Conservation (phyloP, 1,140 invertebrate species). For the Lineus longissimus region DNA sequence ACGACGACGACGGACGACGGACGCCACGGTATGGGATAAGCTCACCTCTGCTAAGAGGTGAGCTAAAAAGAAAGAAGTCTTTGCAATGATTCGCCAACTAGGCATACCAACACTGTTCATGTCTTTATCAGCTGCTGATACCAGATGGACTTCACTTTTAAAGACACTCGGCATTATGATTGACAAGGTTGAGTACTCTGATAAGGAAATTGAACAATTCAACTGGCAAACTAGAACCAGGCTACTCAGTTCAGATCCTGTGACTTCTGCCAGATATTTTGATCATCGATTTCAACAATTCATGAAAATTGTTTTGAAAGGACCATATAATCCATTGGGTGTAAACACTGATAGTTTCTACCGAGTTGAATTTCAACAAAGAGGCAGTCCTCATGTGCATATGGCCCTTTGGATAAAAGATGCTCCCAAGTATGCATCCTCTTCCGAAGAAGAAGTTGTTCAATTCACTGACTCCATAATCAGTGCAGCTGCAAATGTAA, state of each 20-base stretch:
- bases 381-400: neutral
- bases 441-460: too few relatives aligned
- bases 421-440: too few relatives aligned
- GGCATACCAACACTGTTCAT: constrained; percentile 11
- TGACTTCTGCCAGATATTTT: neutral
- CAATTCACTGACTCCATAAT: too few relatives aligned
- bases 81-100: constrained; percentile 26
- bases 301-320: too few relatives aligned
- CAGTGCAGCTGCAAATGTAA: too few relatives aligned
- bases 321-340: neutral
- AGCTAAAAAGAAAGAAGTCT: constrained; percentile 23
- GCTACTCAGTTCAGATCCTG: neutral
- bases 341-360: neutral
- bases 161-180: neutral
- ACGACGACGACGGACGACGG: too few relatives aligned
- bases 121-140: too few relatives aligned
- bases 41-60: too few relatives aligned
- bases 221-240: neutral
- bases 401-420: neutral
- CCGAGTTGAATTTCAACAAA: too few relatives aligned
- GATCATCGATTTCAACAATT: neutral
- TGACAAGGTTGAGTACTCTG: neutral
- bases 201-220: neutral
- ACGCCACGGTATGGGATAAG: too few relatives aligned
- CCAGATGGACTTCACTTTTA: neutral